Evolutionary conservation across 2,888 invertebrate genomes (phyloP).

Genomic region (Idaea straminata): DNA sequence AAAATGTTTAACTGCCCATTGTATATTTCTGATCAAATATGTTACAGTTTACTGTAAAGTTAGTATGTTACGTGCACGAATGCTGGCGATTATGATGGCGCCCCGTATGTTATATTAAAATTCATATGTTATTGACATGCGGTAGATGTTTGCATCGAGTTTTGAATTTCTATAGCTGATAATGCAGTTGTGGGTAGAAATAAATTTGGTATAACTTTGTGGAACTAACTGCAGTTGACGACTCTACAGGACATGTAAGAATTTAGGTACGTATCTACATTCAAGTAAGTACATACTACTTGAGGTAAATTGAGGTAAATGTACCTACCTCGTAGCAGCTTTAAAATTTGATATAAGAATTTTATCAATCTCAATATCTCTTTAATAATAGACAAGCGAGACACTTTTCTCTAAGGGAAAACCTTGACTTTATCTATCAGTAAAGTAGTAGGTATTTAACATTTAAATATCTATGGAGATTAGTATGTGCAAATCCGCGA

Average conservation of each 20-base stretch:
- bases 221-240: slow-evolving; percentile 8
- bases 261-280: neutral
- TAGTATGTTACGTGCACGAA: slow-evolving; percentile 47
- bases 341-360: too few species aligned
- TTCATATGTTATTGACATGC: slow-evolving; percentile 31
- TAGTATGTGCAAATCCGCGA: too few species aligned
- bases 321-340: too few species aligned
- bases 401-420: too few species aligned
- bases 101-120: slow-evolving; percentile 12
- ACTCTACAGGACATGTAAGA: neutral
- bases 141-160: slow-evolving; percentile 31
- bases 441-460: too few species aligned
- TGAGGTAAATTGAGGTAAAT: neutral
- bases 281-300: neutral
- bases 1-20: slow-evolving; percentile 62
- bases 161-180: slow-evolving; percentile 19
- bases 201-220: slow-evolving; percentile 18
- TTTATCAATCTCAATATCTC: too few species aligned
- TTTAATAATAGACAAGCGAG: too few species aligned
- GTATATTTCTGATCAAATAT: slow-evolving; percentile 44
- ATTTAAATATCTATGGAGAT: too few species aligned
- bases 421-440: too few species aligned
- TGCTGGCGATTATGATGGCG: slow-evolving; percentile 32
- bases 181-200: slow-evolving; percentile 34
- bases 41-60: slow-evolving; percentile 14